phyloP scores from a whole-genome alignment of 2,888 invertebrate genomes.

The Mesopsocus fuscifrons region DNA sequence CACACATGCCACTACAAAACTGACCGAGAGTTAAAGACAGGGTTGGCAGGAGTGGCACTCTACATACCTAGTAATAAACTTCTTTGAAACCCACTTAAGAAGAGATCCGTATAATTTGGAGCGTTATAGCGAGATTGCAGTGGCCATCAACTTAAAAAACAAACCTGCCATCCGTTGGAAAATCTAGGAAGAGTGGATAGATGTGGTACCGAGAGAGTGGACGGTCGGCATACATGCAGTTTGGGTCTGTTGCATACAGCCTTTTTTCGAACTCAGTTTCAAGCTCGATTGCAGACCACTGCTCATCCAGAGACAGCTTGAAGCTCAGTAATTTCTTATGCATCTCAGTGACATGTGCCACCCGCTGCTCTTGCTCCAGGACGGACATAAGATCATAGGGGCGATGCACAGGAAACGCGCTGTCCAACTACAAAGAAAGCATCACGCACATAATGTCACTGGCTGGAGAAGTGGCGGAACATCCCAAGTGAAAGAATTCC shows the following conservation, averaged over 20 bases:
- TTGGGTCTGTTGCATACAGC: conserved; percentile 1
- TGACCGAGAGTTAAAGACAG: no score
- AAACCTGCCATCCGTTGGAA: no score
- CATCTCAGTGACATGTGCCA: background rate
- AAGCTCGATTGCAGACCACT: background rate
- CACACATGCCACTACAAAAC: no score
- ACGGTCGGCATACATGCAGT: background rate
- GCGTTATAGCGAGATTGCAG: no score
- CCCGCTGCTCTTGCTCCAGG: conserved; percentile 4
- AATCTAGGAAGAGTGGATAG: background rate
- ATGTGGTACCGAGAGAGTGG: background rate
- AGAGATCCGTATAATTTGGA: no score
- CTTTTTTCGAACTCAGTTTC: conserved; percentile 6
- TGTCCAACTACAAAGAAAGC: background rate
- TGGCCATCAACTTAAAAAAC: no score
- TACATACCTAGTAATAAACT: no score
- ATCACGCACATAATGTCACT: background rate
- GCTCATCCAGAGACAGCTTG: conserved; percentile 1
- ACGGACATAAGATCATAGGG: background rate
- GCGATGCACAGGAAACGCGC: background rate
- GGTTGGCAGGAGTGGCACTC: no score
- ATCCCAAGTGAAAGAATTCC: background rate
- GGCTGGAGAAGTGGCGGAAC: background rate
- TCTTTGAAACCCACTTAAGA: no score
- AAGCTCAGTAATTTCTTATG: background rate